Conservation (phyloP, 2,113 vertebrate species). For the Notarius quadriscutis region DNA sequence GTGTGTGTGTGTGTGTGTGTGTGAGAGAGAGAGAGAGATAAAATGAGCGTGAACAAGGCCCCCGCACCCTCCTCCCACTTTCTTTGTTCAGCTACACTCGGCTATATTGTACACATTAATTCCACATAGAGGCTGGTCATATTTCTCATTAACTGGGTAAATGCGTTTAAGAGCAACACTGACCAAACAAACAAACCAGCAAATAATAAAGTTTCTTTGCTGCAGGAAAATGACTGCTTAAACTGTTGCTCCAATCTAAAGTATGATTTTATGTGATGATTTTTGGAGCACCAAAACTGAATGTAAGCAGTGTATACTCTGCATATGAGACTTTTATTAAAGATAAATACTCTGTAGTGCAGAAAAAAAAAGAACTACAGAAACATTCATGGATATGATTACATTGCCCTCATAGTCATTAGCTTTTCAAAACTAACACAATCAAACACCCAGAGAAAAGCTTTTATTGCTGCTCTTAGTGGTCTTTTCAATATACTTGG, state of each 20-base stretch:
- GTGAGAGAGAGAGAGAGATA: background rate
- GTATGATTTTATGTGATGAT: background rate
- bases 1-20: background rate
- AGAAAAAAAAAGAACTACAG: background rate
- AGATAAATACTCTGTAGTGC: conserved; percentile 11
- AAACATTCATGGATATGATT: background rate
- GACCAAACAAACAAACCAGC: background rate
- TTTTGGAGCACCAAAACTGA: background rate
- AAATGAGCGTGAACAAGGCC: conserved; percentile 31
- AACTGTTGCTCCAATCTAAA: conserved; percentile 21
- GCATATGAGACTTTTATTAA: background rate
- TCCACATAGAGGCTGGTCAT: conserved; percentile 10
- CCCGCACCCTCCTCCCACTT: conserved; percentile 23
- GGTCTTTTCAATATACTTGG: background rate
- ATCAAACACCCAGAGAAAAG: background rate
- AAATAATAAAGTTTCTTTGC: conserved; percentile 3
- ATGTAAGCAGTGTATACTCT: background rate
- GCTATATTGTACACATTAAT: conserved; percentile 26
- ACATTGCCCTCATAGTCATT: no score
- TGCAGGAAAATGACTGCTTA: background rate
- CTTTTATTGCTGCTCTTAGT: background rate
- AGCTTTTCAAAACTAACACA: background rate
- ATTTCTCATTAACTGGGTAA: conserved; percentile 14
- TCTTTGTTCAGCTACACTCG: conserved; percentile 34
- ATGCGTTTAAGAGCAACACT: conserved; percentile 5